Evolutionary conservation across 2,888 invertebrate species (phyloP), one percentile per base, ranked within the genome.

Genomic region (Cartodere bifasciata): DNA sequence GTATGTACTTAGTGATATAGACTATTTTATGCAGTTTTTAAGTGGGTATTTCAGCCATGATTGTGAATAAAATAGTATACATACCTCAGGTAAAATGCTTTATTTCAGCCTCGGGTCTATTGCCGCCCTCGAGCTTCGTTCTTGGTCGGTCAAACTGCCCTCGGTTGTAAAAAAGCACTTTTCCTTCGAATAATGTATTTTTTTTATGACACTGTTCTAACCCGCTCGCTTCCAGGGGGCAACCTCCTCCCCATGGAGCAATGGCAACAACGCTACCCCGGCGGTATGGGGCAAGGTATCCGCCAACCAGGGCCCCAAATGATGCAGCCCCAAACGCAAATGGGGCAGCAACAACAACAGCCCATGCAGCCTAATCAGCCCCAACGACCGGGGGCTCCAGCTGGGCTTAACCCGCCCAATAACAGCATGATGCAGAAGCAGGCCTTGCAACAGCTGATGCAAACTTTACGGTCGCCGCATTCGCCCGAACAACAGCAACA

Each of bases 401-500:
- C 51, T 17, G 50, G 52, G 28, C 47, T 49, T 7, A 40, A 44
- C 11, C 48, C 43, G 24, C 46, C 49, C 4, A 48, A 41, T 15
- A 48, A 46, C 50, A 58, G 53, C 20, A 60, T 62, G 28, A 50
- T 60, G 44, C 67, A 67, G 26, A 71, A 71, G 43, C 72, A 81
- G 46, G 83, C 83, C 37, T 62, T 87, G 32, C 83, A 84, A 47
- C 81, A 88, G 58, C 73, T 95, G 13, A 80, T 94, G 75, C 78
- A 81, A 48, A 90, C 90, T 36, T 68, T 97, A 30, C 77, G 86
- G 47, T 86, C 85, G 46, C 91, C 92, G 30, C 81, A 81, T 46
- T 82, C 86, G 28, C 84, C 83, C 42, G 88, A 92, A 53, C 92
- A 94, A 55, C 92, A 94, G 53, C 82, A 82, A 53, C 83, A 86